Evolutionary conservation across 2,797 vertebrate genomes (phyloP).

Genomic region (Sus cebifrons): DNA sequence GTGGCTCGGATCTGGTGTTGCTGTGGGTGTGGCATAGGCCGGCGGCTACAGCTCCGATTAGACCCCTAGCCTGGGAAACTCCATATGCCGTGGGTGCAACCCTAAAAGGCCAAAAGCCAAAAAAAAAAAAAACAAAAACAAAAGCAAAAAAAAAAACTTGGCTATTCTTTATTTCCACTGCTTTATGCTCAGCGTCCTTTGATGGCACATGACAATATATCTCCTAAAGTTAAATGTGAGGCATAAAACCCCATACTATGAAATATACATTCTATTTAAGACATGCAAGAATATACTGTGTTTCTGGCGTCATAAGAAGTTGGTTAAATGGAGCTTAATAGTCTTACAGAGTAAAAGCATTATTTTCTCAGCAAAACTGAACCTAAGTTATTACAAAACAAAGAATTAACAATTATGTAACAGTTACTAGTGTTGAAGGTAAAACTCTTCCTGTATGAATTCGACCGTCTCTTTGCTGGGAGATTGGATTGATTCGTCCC

Average conservation of each 20-base stretch:
- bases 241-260: neutral
- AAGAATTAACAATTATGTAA: neutral
- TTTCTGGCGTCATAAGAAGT: neutral
- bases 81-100: too few relatives aligned
- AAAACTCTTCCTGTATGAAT: neutral
- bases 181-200: neutral
- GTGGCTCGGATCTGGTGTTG: too few relatives aligned
- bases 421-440: neutral
- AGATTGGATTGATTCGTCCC: neutral
- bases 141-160: too few relatives aligned
- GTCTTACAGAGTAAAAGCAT: constrained; percentile 10
- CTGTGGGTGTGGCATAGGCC: too few relatives aligned
- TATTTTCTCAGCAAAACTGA: constrained; percentile 5
- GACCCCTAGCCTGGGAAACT: too few relatives aligned
- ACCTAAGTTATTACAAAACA: neutral
- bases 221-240: neutral
- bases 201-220: neutral
- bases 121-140: too few relatives aligned
- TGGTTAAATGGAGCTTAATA: neutral
- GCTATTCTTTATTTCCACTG: neutral
- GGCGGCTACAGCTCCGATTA: too few relatives aligned
- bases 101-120: too few relatives aligned
- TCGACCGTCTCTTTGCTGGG: neutral
- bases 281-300: neutral
- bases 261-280: neutral